Evolutionary conservation across 1,140 invertebrate species (phyloP).

Genomic region (Bombus superbus): DNA sequence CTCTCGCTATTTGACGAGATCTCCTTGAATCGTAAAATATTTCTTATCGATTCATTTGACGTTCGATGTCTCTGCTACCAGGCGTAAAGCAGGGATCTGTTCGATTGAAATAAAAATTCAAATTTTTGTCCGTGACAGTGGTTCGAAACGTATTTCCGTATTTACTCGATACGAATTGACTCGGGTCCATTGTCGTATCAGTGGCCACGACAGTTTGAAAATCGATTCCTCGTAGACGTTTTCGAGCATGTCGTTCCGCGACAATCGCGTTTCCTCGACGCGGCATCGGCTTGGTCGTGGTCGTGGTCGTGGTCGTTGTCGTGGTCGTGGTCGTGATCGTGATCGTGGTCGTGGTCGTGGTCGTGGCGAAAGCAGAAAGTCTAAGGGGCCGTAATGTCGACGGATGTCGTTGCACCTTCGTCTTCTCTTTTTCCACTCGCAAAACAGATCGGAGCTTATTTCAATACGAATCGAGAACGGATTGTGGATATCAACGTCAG

Average conservation of each 20-base stretch:
- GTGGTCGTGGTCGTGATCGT: constrained; percentile 8
- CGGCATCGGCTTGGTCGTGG: background rate
- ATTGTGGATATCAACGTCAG: constrained; percentile 71
- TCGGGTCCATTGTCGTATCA: constrained; percentile 5
- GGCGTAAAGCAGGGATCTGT: background rate
- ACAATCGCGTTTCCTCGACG: constrained; percentile 13
- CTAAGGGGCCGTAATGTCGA: constrained; percentile 30
- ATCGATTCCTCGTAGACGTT: constrained; percentile 35
- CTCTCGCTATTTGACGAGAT: too few species aligned
- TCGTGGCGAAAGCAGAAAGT: background rate
- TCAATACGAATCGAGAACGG: constrained; percentile 74
- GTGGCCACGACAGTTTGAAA: constrained; percentile 30
- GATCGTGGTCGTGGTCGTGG: constrained; percentile 15
- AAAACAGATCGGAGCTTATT: constrained; percentile 70
- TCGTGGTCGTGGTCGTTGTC: constrained; percentile 6
- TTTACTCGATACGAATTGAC: background rate
- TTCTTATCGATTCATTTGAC: too few species aligned
- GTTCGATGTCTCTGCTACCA: too few species aligned
- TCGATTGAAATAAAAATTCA: background rate
- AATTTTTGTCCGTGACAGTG: background rate
- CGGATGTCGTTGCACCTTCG: constrained; percentile 39
- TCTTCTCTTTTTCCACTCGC: constrained; percentile 19
- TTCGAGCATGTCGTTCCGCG: constrained; percentile 3
- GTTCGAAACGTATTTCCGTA: background rate
- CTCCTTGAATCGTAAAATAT: too few species aligned